These are phyloP conservation scores for Syndactyla subalaris DNA, from an alignment of 2,797 vertebrate genomes.

Conservation along the genomic window DNA sequence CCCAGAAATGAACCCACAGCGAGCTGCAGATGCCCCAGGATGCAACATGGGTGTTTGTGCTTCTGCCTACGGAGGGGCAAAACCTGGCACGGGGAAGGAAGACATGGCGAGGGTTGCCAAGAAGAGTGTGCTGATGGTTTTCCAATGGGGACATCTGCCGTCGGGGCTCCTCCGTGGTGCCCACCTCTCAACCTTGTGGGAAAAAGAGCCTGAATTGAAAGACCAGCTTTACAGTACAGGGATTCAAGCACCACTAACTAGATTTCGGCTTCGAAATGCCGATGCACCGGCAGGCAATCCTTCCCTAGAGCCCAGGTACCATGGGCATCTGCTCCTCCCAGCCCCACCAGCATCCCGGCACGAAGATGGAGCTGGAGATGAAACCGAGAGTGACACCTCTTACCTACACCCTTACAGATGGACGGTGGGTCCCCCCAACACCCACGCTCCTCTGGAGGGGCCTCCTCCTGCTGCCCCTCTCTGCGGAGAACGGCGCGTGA, in stretches of 20 bases:
- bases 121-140: background rate
- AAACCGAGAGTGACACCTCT: background rate
- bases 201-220: conserved; percentile 28
- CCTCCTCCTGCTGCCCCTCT: background rate
- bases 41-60: background rate
- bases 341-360: background rate
- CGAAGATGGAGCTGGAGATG: background rate
- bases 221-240: conserved; percentile 68
- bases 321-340: background rate
- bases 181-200: background rate
- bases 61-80: background rate
- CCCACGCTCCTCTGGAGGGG: accelerated
- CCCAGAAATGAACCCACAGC: accelerated
- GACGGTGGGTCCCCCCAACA: accelerated
- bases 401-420: background rate
- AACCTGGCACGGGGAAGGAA: background rate
- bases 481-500: accelerated
- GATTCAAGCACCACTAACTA: conserved; percentile 63
- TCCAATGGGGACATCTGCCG: background rate
- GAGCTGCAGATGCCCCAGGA: background rate
- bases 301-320: accelerated
- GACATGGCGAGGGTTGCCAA: accelerated
- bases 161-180: accelerated
- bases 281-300: background rate
- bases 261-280: background rate